phyloP scores from a whole-genome alignment of 2,888 invertebrate genomes.

The Congeria kusceri region DNA sequence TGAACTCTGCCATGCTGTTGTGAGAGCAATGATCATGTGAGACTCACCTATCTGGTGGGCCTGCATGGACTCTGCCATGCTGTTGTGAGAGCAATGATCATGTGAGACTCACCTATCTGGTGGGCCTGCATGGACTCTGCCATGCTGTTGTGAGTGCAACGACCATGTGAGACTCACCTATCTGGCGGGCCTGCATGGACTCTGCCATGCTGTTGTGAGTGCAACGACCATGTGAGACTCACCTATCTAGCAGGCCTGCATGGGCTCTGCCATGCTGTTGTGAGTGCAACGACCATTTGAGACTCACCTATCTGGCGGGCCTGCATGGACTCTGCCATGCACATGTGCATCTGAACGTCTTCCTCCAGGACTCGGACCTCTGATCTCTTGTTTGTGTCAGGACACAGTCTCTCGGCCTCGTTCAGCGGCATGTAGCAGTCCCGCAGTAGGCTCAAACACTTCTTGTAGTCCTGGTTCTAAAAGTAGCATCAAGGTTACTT shows the following conservation, averaged over 20 bases:
- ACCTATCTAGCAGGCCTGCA: too few relatives aligned
- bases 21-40: too few relatives aligned
- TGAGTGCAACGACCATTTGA: too few relatives aligned
- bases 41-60: conserved; percentile 51
- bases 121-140: too few relatives aligned
- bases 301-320: conserved; percentile 53
- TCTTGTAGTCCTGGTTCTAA: conserved; percentile 51
- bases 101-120: too few relatives aligned
- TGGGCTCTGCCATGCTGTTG: too few relatives aligned
- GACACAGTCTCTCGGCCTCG: conserved; percentile 45
- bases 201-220: conserved; percentile 55
- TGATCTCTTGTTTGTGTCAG: conserved; percentile 16
- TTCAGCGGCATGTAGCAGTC: conserved; percentile 63
- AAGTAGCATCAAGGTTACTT: neutral
- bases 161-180: conserved; percentile 25
- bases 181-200: conserved; percentile 57
- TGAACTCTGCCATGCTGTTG: too few relatives aligned
- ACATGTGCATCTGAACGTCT: conserved; percentile 59
- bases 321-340: conserved; percentile 65
- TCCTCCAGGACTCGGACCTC: conserved; percentile 51
- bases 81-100: conserved; percentile 28
- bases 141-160: neutral
- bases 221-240: too few relatives aligned
- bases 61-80: conserved; percentile 64
- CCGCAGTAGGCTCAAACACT: conserved; percentile 42